Evolutionary conservation across 2,113 vertebrate species (phyloP).

Genomic region (Dunckerocampus dactyliophorus): DNA sequence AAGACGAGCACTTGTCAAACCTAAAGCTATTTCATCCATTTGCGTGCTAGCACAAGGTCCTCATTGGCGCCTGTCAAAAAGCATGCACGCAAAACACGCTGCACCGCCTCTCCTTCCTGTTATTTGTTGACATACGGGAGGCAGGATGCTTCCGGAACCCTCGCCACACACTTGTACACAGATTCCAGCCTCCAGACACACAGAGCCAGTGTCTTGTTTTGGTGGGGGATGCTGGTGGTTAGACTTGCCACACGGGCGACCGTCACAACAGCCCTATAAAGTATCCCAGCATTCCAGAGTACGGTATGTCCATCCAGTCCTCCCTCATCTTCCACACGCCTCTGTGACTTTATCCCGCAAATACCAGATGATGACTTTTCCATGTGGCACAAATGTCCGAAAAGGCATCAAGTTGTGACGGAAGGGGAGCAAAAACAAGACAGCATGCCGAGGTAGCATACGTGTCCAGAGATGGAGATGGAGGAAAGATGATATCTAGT

Average conservation of each 20-base stretch:
- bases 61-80: not conserved
- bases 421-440: slow-evolving; percentile 34
- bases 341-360: slow-evolving; percentile 9
- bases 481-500: not conserved
- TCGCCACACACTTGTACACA: not conserved
- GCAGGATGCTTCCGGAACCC: not conserved
- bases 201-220: slow-evolving; percentile 7
- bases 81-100: not conserved
- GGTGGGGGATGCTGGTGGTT: slow-evolving; percentile 10
- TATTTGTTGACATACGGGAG: slow-evolving; percentile 12
- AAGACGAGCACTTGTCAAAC: no score
- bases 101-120: not conserved
- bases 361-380: slow-evolving; percentile 49
- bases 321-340: slow-evolving; percentile 17
- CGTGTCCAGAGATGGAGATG: no score
- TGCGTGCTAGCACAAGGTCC: not conserved
- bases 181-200: slow-evolving; percentile 1
- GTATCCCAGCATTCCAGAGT: slow-evolving; percentile 31
- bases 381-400: slow-evolving; percentile 42
- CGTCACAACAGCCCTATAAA: slow-evolving; percentile 41
- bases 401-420: slow-evolving; percentile 9
- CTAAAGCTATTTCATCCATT: not conserved
- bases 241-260: slow-evolving; percentile 28
- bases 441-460: slow-evolving; percentile 1
- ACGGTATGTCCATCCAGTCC: slow-evolving; percentile 39